Base-by-base conservation (phyloP, 2,797 vertebrate species). In the Aplochiton taeniatus region DNA sequence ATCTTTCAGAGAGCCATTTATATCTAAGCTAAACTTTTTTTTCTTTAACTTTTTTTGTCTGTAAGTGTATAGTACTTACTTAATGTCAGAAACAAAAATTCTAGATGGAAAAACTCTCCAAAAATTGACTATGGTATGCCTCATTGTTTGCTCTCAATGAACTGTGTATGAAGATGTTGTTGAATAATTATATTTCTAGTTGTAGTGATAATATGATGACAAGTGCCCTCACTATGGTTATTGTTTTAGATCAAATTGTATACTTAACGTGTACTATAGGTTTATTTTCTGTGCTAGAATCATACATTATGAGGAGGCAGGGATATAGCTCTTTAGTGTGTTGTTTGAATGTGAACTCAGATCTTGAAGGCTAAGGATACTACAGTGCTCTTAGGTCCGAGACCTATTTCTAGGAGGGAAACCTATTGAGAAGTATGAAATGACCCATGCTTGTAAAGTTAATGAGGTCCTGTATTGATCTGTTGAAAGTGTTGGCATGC, bases 141-240 rank as follows among this genome's bases (percentile, higher is more conserved):
- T 90, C 78, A 57, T 87, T 91, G 87, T 90, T 85, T 88, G 77
- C 85, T 89, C 74, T 90, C 72, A 77, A 78, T 85, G 77, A 74
- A 82, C 71, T 84, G 65, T 84, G 81, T 84, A 75, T 87, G 81
- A 83, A 84, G 82, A 88, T 85, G 82, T 89, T 87, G 85, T 84
- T 91, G 87, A 85, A 84, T 83, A 77, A 76, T 88, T 87, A 82
- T 88, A 75, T 87, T 87, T 78, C 77, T 92, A 85, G 84, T 86
- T 79, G 90, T 92, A 88, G 87, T 90, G 85, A 89, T 82, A 86
- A 84, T 88, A 85, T 86, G 80, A 86, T 81, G 85, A 85, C 85
- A 91, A 91, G 90, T 92, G 89, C 90, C 88, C 90, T 91, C 83
- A 87, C 80, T 74, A 76, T 83, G 78, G 84, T 85, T 88, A 84